Evolutionary conservation across 1,140 invertebrate genomes (phyloP).

Genomic region (Ceratitis capitata): DNA sequence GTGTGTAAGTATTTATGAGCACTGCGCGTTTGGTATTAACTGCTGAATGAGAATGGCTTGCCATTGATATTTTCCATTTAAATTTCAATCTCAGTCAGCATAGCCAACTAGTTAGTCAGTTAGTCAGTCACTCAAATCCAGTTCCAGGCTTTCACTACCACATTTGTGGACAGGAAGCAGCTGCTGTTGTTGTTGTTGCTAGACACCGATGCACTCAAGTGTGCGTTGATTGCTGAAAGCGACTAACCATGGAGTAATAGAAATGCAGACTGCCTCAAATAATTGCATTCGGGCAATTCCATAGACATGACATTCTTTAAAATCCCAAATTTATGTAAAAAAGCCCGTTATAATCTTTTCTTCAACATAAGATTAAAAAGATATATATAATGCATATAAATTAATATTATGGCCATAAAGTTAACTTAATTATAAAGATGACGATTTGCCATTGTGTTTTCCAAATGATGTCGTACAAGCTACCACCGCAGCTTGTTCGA

Average conservation of each 20-base stretch:
- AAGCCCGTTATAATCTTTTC: too few relatives aligned
- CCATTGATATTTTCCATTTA: not conserved
- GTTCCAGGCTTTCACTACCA: too few relatives aligned
- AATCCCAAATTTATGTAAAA: too few relatives aligned
- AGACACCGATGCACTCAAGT: not conserved
- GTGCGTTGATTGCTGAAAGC: not conserved
- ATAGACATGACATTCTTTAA: not conserved
- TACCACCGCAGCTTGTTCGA: too few relatives aligned
- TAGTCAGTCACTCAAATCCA: not conserved
- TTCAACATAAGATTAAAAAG: not conserved
- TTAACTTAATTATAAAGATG: too few relatives aligned
- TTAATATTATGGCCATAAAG: too few relatives aligned
- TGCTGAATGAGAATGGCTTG: not conserved
- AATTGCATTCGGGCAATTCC: not conserved
- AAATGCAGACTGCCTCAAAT: not conserved
- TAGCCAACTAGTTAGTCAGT: not conserved
- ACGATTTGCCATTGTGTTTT: too few relatives aligned
- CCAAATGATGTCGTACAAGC: too few relatives aligned
- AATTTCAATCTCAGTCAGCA: not conserved
- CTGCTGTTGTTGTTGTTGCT: not conserved
- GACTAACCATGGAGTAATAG: not conserved
- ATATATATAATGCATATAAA: not conserved
- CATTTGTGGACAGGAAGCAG: not conserved
- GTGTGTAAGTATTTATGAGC: too few relatives aligned
- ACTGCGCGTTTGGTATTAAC: too few relatives aligned